A percentile compares a stretch with the other conserved stretches of the same genome.
These are phyloP conservation scores for Peromyscus aztecus DNA, from an alignment of 2,797 vertebrate species.

Conservation along the genomic window DNA sequence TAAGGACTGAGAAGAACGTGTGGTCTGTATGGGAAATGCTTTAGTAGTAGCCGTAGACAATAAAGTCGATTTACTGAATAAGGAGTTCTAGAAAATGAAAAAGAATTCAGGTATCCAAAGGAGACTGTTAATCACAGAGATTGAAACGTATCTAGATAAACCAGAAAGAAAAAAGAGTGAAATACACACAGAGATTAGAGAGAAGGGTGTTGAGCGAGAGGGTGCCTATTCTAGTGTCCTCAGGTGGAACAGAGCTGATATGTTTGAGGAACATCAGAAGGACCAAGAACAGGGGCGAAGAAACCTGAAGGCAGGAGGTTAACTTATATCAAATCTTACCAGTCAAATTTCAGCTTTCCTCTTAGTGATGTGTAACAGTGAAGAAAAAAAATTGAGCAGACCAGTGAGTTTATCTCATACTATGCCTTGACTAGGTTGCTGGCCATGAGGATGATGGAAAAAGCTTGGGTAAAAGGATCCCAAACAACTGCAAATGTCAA, in stretches of 20 bases:
- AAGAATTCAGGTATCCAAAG: background rate
- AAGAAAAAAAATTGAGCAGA: background rate
- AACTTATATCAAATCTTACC: background rate
- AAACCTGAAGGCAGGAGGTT: background rate
- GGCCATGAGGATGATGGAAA: background rate
- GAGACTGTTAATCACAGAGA: background rate
- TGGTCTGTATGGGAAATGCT: background rate
- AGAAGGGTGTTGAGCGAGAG: background rate
- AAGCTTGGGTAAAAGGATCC: background rate
- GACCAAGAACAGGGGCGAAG: rapidly evolving
- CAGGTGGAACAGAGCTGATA: background rate
- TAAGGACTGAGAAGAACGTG: background rate
- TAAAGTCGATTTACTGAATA: background rate
- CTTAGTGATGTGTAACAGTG: background rate
- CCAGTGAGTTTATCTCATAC: background rate
- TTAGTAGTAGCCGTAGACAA: background rate
- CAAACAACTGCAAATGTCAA: background rate
- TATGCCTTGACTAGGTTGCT: background rate
- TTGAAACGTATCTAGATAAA: background rate
- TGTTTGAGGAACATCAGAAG: background rate
- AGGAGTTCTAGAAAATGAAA: background rate
- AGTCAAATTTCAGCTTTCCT: background rate
- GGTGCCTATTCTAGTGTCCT: background rate
- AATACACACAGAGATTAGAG: background rate
- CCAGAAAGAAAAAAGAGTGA: background rate